Base-by-base conservation (phyloP, 2,113 vertebrate species). In the Apaloderma vittatum region DNA sequence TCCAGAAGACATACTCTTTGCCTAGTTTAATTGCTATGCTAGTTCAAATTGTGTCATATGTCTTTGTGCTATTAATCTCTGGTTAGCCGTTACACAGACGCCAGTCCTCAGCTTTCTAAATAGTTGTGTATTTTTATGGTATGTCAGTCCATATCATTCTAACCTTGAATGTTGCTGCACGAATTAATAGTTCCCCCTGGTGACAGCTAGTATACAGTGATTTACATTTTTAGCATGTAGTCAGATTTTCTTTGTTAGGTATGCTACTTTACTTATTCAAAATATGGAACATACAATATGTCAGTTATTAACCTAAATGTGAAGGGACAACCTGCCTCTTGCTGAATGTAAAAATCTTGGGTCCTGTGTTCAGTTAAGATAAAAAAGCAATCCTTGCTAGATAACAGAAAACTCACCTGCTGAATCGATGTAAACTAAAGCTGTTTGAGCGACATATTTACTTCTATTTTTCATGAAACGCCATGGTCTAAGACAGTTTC, bases 171-270 rank as follows among this genome's bases (percentile, higher is more conserved):
- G 75, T 3, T 71, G 20, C 43, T 95, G 48, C 43, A 90, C 77
- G 88, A 97, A 96, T 95, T 96, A 94, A 94, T 93, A 93, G 88
- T 92, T 90, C 84, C 81, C 82, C 74, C 90, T 94, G 88, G 92
- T 96, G 95, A 96, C 90, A 94, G 59, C 43, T 93, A 58, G 36
- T 83, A 79, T 88, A 58, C 61, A 90, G 67, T 62, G 27, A 88
- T 86, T 84, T 97, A 93, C 49, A 54, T 81, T 86, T 95, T 77
- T 81, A 93, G 22, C 29, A 27, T 36, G 30, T 79, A 90, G 51
- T 15, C 54, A 84, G 71, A 79, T 92, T 86, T 88, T 84, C 9
- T 81, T 86, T 86, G 58, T 92, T 75, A 78, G 62, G 32, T 57
- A 48, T 68, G 24, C 9, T 82, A 30, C 37, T 74, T 81, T 72